Conservation (phyloP, 2,113 vertebrate genomes). For the Ramphastos sulfuratus region DNA sequence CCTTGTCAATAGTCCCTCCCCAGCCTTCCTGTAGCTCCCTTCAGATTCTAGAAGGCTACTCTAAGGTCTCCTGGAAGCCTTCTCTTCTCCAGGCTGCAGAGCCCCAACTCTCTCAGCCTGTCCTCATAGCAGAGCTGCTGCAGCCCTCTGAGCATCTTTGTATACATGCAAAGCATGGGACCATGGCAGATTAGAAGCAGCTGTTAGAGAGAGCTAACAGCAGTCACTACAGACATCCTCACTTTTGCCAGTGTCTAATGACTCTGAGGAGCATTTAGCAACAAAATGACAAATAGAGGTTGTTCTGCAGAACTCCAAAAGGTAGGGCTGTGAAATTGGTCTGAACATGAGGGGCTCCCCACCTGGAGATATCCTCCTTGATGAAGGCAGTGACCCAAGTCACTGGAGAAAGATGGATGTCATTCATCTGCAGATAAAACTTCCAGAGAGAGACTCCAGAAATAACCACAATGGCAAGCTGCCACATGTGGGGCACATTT, state of each 20-base stretch:
- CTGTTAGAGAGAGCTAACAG: too few species aligned
- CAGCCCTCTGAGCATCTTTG: too few species aligned
- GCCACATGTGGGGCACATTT: background rate
- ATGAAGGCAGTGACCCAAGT: constrained; percentile 54
- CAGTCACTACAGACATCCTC: too few species aligned
- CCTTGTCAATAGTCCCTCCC: too few species aligned
- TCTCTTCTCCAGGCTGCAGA: too few species aligned
- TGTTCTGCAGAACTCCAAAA: background rate
- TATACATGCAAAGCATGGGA: too few species aligned
- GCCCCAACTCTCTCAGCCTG: too few species aligned
- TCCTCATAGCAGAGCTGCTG: too few species aligned
- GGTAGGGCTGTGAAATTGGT: background rate
- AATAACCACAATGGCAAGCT: constrained; percentile 40
- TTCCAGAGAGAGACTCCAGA: constrained; percentile 39
- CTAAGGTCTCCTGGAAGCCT: too few species aligned
- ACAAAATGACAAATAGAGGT: background rate
- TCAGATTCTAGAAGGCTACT: too few species aligned
- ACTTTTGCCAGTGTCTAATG: background rate
- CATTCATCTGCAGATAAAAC: background rate
- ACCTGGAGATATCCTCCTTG: background rate
- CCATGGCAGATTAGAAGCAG: too few species aligned
- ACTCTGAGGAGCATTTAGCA: background rate
- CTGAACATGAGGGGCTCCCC: background rate
- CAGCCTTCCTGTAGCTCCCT: too few species aligned
- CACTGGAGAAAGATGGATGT: constrained; percentile 48